These are phyloP conservation scores for Antheraea assamensis DNA, from an alignment of 2,888 invertebrate species.

Conservation along the genomic window DNA sequence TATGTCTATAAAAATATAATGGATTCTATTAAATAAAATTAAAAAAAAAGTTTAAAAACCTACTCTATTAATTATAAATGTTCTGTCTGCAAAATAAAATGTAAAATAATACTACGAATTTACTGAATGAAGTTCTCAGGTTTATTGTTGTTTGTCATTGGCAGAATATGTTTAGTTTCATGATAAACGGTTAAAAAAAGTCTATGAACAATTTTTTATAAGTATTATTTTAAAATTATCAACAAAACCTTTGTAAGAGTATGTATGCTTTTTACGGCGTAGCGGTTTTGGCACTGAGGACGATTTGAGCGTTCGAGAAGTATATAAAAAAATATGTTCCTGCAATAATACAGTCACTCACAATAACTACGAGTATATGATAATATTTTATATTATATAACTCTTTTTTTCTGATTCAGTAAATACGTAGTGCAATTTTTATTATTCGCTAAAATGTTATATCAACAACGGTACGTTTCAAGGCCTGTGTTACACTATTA, in stretches of 20 bases:
- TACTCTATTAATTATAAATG: constrained; percentile 44
- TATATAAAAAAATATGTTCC: background rate
- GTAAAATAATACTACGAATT: constrained; percentile 18
- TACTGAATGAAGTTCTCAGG: background rate
- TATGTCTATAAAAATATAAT: background rate
- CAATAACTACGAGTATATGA: background rate
- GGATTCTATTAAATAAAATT: background rate
- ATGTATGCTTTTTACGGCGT: background rate
- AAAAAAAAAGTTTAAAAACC: constrained; percentile 19
- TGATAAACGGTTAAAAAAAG: background rate
- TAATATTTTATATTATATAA: constrained; percentile 1
- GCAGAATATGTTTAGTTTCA: constrained; percentile 1
- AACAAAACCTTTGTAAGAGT: background rate
- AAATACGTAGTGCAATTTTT: background rate
- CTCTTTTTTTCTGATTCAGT: background rate
- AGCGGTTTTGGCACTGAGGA: background rate
- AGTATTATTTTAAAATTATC: background rate
- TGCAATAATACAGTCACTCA: background rate
- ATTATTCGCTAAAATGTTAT: constrained; percentile 1
- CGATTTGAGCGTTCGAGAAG: background rate
- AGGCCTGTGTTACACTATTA: constrained; percentile 23
- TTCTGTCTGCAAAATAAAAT: constrained; percentile 39
- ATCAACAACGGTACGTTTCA: constrained; percentile 11
- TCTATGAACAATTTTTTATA: background rate
- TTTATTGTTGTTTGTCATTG: background rate